Evolutionary conservation across 2,888 invertebrate species (phyloP).

Genomic region (Minunthozetes semirufus): DNA sequence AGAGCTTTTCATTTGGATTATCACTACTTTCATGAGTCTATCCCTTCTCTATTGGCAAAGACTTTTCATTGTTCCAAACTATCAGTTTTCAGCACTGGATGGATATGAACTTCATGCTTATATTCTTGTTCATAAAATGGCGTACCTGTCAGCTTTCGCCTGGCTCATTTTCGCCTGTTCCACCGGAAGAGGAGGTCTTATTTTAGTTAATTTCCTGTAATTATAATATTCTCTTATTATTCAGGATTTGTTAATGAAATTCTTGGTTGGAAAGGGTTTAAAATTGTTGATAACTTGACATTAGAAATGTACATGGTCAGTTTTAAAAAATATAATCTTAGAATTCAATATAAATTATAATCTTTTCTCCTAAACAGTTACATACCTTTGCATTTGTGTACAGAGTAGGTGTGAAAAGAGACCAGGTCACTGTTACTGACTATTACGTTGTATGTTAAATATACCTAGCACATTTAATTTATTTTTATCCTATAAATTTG

Average conservation of each 20-base stretch:
- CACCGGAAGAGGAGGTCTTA: not conserved
- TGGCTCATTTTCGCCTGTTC: conserved; percentile 15
- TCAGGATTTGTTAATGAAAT: not conserved
- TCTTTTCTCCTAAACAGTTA: not conserved
- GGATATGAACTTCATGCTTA: not conserved
- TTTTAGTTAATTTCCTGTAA: not conserved
- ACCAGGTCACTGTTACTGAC: not conserved
- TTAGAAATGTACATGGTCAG: not conserved
- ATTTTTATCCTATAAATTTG: not conserved
- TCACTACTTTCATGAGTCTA: not conserved
- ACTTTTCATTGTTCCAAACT: not conserved
- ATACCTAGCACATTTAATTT: not conserved
- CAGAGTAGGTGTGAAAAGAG: not conserved
- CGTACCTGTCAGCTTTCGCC: not conserved
- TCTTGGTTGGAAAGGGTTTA: not conserved
- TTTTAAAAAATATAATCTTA: not conserved
- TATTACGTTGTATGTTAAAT: not conserved
- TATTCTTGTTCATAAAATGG: not conserved
- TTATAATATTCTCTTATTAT: not conserved
- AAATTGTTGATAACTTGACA: not conserved
- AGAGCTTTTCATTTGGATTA: conserved; percentile 1
- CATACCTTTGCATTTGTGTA: not conserved
- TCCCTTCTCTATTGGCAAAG: not conserved
- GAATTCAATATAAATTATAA: not conserved
- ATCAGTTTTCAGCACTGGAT: not conserved